Evolutionary conservation across 30 jellyfish, hydroid and myxozoan species (phyloP), one percentile per base, ranked within the genome.

Genomic region (Mastigias papua): DNA sequence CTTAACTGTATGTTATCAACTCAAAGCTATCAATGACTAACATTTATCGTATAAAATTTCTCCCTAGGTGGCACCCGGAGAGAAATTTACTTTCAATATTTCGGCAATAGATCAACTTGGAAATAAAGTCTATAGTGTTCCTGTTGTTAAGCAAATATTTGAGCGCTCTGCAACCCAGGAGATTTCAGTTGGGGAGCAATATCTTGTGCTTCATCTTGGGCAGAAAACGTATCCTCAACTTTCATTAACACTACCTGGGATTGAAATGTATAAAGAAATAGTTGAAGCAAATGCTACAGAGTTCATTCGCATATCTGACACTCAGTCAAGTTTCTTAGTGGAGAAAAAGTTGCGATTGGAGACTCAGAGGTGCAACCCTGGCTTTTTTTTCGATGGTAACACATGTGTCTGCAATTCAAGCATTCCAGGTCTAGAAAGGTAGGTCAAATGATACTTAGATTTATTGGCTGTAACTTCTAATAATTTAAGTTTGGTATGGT

Each of bases 51-150:
- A 42, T 42, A 4, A 4, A 54, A 54, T 54, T 54, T 3, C 27
- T 54, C 0, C 17, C 67, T 19, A 86, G 95, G 79, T 76, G 46
- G 95, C 95, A 2, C 95, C 95, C 3, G 95, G 95, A 21, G 95
- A 86, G 28, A 25, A 63, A n/a, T 76, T 73, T 16, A 30, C 85
- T 17, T 71, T 86, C 34, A 76, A 86, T 66, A 63, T 86, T 0
- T 16, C 85, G 2, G 95, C 89, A 19, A 29, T 17, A 7, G 90
- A 86, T 34, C 90, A 75, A 67, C 76, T 74, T 1, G 70, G 54
- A 7, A 26, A 74, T 34, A 42, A 46, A 10, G 67, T 86, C 8
- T 76, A 74, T 89, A 86, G 90, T 35, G 83, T 77, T 11, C 95
- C 95, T 33, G 72, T 73, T 22, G 29, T 75, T 49, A 42, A 67